Percentiles rank a stretch among this genome's conserved stretches.
Conservation (phyloP, 35 echinoderm and acorn worm genomes). For the Apostichopus californicus region DNA sequence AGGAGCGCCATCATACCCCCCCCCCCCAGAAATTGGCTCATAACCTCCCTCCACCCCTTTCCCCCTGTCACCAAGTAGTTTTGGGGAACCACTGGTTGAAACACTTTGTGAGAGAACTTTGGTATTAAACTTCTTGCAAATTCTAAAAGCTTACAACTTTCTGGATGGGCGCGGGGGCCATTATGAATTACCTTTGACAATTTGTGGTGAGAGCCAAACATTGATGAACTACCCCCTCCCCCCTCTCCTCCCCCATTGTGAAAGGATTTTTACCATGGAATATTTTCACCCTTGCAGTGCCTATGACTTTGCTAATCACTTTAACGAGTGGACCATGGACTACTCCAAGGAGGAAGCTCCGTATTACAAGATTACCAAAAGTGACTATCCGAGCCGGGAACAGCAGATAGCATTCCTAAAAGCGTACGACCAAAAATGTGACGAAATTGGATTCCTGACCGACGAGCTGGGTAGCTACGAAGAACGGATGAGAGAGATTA, state of each 20-base stretch:
- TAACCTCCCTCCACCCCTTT: no score
- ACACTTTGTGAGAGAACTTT: conserved; percentile 17
- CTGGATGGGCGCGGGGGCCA: no score
- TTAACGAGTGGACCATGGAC: conserved; percentile 89
- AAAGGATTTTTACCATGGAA: background rate
- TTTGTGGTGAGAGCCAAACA: no score
- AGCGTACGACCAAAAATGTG: conserved; percentile 55
- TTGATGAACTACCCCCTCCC: no score
- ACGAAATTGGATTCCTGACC: background rate
- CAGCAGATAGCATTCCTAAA: conserved; percentile 89
- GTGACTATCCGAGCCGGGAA: conserved; percentile 66
- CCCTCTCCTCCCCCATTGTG: no score
- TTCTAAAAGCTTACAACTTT: no score
- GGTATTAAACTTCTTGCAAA: conserved; percentile 10
- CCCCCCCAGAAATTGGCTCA: no score
- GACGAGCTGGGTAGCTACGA: conserved; percentile 33
- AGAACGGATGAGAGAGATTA: conserved; percentile 37
- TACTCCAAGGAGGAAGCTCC: conserved; percentile 63
- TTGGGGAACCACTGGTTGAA: no score
- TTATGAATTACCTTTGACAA: no score
- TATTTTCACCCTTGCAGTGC: conserved; percentile 60
- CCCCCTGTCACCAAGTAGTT: no score
- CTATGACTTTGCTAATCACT: conserved; percentile 92
- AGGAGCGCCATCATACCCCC: no score
- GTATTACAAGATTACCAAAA: conserved; percentile 70